Evolutionary conservation across 2,888 invertebrate species (phyloP).

Genomic region (Agonopterix arenella): DNA sequence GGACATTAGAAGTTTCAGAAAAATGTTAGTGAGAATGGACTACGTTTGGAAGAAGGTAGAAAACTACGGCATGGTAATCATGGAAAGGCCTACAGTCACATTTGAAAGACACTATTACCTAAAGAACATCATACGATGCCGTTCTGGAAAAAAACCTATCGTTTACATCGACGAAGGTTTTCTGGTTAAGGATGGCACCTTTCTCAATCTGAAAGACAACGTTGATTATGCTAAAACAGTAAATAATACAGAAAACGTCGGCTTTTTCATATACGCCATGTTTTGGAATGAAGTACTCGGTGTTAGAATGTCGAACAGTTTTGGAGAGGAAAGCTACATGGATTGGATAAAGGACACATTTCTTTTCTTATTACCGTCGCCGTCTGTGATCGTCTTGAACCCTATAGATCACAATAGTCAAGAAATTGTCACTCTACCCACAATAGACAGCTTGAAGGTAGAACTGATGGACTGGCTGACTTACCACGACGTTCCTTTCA

Average conservation of each 20-base stretch:
- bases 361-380: conserved; percentile 11
- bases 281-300: conserved; percentile 12
- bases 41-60: conserved; percentile 29
- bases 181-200: not conserved
- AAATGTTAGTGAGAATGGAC: conserved; percentile 25
- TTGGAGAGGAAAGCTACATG: conserved; percentile 13
- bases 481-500: conserved; percentile 19
- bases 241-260: not conserved
- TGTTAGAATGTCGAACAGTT: conserved; percentile 8
- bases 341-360: conserved; percentile 19
- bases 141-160: conserved; percentile 14
- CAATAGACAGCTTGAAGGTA: conserved; percentile 14
- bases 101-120: conserved; percentile 35
- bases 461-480: conserved; percentile 31
- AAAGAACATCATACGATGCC: conserved; percentile 17
- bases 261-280: conserved; percentile 18
- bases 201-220: not conserved
- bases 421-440: conserved; percentile 9
- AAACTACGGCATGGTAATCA: conserved; percentile 17
- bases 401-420: conserved; percentile 15
- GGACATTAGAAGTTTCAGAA: conserved; percentile 29
- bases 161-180: conserved; percentile 24
- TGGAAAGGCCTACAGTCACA: conserved; percentile 31
- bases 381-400: conserved; percentile 23
- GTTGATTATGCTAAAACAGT: too few species aligned